Conservation (phyloP, 2,113 vertebrate species). For the Phocoena sinus region DNA sequence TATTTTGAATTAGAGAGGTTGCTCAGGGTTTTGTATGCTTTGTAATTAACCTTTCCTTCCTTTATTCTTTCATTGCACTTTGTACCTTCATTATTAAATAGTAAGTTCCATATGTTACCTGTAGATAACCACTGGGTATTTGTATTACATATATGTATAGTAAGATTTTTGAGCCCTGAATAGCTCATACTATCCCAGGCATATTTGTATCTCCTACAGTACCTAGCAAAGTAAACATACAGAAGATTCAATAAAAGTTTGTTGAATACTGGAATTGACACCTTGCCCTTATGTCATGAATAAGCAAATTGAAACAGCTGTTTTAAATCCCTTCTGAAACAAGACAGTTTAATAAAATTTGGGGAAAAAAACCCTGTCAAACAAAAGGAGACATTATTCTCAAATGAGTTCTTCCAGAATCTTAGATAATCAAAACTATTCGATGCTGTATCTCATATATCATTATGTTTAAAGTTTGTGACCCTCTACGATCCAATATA, state of each 20-base stretch:
- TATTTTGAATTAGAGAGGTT: neutral
- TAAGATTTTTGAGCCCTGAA: neutral
- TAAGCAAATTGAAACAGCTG: neutral
- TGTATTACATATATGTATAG: neutral
- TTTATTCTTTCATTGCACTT: neutral
- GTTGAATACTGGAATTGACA: neutral
- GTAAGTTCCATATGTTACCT: neutral
- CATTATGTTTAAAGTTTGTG: neutral
- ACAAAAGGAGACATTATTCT: neutral
- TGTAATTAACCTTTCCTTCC: neutral
- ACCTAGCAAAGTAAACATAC: neutral
- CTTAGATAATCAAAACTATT: neutral
- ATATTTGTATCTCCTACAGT: neutral
- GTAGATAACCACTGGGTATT: neutral
- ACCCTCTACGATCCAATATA: neutral
- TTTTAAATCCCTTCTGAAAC: slow-evolving; percentile 8
- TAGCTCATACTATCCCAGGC: neutral
- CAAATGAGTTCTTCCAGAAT: neutral
- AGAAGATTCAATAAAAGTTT: neutral
- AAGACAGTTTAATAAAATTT: neutral
- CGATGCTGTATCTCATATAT: neutral
- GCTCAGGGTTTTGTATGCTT: neutral
- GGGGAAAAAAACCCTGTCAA: neutral
- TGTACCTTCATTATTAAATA: neutral
- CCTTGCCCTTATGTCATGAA: neutral